These are phyloP conservation scores for Zaprionus bogoriensis DNA, from an alignment of 2,888 invertebrate genomes.

Conservation along the genomic window DNA sequence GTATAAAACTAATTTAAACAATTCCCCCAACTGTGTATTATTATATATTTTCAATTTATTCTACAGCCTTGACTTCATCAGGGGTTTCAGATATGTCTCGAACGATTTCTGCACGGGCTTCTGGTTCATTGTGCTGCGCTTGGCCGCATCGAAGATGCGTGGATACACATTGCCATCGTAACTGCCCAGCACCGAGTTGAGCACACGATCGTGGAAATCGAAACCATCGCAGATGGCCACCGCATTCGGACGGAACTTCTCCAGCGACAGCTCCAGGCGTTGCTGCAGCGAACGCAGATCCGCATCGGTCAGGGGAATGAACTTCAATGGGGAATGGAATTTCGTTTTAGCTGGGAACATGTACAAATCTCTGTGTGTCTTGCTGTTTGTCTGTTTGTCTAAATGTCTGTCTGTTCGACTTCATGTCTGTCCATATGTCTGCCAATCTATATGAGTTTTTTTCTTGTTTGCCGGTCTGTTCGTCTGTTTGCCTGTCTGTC, in stretches of 20 bases:
- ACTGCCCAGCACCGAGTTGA: conserved; percentile 90
- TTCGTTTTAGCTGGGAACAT: neutral
- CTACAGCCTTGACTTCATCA: conserved; percentile 89
- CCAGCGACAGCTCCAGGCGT: conserved; percentile 88
- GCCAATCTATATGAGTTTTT: too few species aligned
- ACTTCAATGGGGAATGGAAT: conserved; percentile 41
- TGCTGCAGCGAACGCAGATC: conserved; percentile 84
- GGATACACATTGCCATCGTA: conserved; percentile 94
- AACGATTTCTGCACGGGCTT: conserved; percentile 89
- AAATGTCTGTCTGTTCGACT: too few species aligned
- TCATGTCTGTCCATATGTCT: too few species aligned
- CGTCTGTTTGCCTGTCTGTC: too few species aligned
- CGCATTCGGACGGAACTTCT: conserved; percentile 91
- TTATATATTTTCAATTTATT: neutral
- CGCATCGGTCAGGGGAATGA: conserved; percentile 62
- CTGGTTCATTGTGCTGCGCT: conserved; percentile 91
- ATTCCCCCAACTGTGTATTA: conserved; percentile 9
- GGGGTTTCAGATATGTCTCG: conserved; percentile 89
- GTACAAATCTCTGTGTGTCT: neutral
- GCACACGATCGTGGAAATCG: conserved; percentile 90
- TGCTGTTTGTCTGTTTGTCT: too few species aligned
- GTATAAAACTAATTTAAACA: conserved; percentile 78
- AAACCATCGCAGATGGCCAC: conserved; percentile 96
- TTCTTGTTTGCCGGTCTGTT: too few species aligned
- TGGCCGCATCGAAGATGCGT: conserved; percentile 89